Evolutionary conservation across 2,113 vertebrate genomes (phyloP).

Genomic region (Anguilla rostrata): DNA sequence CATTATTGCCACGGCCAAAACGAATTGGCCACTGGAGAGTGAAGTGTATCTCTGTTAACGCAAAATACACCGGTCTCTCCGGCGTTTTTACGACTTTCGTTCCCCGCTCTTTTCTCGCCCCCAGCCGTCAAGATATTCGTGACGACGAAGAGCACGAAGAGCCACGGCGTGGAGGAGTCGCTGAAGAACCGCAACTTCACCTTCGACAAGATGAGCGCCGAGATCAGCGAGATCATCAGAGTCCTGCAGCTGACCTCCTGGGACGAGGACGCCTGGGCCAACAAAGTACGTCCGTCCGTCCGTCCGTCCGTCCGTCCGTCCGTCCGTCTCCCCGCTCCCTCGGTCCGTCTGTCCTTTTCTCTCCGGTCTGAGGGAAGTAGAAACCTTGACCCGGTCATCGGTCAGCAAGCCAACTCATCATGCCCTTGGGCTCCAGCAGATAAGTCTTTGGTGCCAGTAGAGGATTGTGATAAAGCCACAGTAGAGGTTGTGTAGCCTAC

Average conservation of each 20-base stretch:
- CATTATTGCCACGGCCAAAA: no score
- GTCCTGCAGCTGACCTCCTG: slow-evolving; percentile 96
- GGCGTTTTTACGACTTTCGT: not conserved
- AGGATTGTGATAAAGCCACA: no score
- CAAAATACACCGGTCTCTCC: no score
- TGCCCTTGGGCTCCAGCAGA: not conserved
- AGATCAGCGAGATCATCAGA: slow-evolving; percentile 95
- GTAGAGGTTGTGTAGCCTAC: no score
- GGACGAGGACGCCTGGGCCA: slow-evolving; percentile 98
- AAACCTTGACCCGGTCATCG: not conserved
- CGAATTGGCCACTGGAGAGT: no score
- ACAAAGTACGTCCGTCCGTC: slow-evolving; percentile 75
- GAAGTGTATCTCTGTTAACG: no score
- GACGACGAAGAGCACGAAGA: slow-evolving; percentile 88
- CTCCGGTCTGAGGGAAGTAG: no score
- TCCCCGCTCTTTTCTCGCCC: no score
- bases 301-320: not conserved
- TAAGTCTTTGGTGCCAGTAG: no score
- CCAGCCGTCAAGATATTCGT: slow-evolving; percentile 97
- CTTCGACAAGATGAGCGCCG: slow-evolving; percentile 95
- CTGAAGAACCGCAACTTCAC: slow-evolving; percentile 93
- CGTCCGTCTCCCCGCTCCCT: not conserved
- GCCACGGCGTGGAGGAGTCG: slow-evolving; percentile 91
- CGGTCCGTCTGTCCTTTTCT: not conserved
- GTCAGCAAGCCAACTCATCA: not conserved